phyloP scores from a whole-genome alignment of 2,888 invertebrate genomes.

The Lycocerus yunnanus region DNA sequence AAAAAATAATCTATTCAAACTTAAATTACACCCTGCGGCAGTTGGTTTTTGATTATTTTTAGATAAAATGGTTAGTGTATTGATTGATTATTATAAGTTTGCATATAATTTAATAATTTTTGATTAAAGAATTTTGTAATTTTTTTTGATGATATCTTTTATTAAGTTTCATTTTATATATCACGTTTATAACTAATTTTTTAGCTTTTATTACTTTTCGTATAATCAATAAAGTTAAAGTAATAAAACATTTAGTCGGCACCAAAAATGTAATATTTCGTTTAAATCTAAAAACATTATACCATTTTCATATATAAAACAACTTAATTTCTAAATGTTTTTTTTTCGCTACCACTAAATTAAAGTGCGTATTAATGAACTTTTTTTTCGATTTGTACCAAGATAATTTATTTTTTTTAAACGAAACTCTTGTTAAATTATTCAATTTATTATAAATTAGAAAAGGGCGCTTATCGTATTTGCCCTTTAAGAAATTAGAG shows the following conservation, averaged over 20 bases:
- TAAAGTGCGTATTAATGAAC: slow-evolving; percentile 10
- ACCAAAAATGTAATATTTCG: slow-evolving; percentile 6
- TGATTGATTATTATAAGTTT: slow-evolving; percentile 8
- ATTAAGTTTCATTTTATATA: not conserved
- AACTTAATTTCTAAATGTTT: slow-evolving; percentile 6
- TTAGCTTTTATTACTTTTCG: slow-evolving; percentile 25
- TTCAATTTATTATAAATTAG: slow-evolving; percentile 4
- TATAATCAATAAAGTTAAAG: slow-evolving; percentile 24
- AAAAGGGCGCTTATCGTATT: slow-evolving; percentile 7
- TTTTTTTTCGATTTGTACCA: slow-evolving; percentile 15
- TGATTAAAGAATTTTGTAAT: not conserved
- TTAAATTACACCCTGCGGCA: slow-evolving; percentile 14
- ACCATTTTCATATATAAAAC: not conserved
- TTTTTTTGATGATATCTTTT: not conserved
- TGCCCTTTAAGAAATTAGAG: slow-evolving; percentile 16
- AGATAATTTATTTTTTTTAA: slow-evolving; percentile 1
- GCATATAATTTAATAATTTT: slow-evolving; percentile 1
- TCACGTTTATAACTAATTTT: slow-evolving; percentile 17
- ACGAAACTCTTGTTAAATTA: slow-evolving; percentile 8
- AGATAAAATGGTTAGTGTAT: slow-evolving; percentile 17
- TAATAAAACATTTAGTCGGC: slow-evolving; percentile 21
- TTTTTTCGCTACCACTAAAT: slow-evolving; percentile 1
- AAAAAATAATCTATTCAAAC: slow-evolving; percentile 13
- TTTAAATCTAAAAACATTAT: slow-evolving; percentile 15
- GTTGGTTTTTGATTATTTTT: slow-evolving; percentile 13